phyloP scores from a whole-genome alignment of 1,140 invertebrate genomes.

The Bombus huntii region DNA sequence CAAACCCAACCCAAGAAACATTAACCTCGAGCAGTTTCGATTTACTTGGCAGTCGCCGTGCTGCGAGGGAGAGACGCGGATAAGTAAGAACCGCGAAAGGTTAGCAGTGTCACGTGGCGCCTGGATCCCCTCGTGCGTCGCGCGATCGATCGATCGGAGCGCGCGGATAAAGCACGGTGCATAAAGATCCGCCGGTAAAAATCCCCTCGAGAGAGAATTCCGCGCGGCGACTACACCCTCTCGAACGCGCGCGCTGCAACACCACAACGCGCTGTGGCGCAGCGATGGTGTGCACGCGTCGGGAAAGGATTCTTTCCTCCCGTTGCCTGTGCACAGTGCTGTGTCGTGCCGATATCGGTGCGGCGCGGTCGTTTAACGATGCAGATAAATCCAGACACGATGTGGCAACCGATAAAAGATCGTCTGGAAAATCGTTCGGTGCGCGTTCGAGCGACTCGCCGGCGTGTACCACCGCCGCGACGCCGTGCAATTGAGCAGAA shows the following conservation, averaged over 20 bases:
- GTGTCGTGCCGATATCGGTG: conserved; percentile 29
- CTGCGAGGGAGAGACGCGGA: not conserved
- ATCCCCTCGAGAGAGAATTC: conserved; percentile 17
- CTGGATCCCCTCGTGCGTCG: conserved; percentile 4
- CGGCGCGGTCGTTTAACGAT: conserved; percentile 41
- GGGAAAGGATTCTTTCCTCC: conserved; percentile 42
- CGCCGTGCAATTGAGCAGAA: conserved; percentile 17
- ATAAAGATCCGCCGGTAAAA: conserved; percentile 30
- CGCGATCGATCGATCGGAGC: conserved; percentile 35
- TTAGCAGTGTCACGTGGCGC: conserved; percentile 47
- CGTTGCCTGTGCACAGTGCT: not conserved
- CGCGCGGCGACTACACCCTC: conserved; percentile 41
- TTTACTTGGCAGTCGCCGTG: not conserved
- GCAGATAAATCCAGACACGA: conserved; percentile 59
- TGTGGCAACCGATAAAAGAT: conserved; percentile 67
- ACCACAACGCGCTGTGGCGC: not conserved
- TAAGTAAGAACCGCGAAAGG: conserved; percentile 31
- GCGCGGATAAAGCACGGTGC: not conserved
- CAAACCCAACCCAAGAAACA: conserved; percentile 21
- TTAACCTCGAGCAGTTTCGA: not conserved
- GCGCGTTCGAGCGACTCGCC: conserved; percentile 47
- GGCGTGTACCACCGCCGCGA: too few relatives aligned
- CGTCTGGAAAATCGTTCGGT: conserved; percentile 63
- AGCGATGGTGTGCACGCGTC: conserved; percentile 23
- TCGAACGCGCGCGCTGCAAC: not conserved